These are phyloP conservation scores for Psittacula cyanocephala DNA, from an alignment of 2,113 vertebrate genomes.

Conservation along the genomic window DNA sequence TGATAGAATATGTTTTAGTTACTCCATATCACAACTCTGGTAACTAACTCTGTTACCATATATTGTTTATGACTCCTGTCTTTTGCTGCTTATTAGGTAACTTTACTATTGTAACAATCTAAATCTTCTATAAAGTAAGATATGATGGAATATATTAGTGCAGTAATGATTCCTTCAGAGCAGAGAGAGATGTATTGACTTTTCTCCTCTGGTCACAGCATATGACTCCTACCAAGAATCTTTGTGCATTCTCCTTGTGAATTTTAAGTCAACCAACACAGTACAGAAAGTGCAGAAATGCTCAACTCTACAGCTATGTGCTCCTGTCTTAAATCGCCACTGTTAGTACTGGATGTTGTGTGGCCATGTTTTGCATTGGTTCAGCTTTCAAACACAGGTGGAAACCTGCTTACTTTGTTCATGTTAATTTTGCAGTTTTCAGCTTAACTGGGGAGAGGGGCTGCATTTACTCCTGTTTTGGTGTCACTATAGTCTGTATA, in stretches of 20 bases:
- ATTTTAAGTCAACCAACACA: background rate
- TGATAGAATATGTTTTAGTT: background rate
- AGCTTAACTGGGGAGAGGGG: background rate
- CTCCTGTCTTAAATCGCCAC: background rate
- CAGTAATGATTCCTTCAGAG: background rate
- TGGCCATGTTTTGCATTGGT: background rate
- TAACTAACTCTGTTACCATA: background rate
- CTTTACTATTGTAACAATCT: background rate
- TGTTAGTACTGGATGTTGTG: background rate
- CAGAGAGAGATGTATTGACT: background rate
- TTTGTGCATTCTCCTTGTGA: background rate
- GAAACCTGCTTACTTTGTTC: background rate
- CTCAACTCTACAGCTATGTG: fast-evolving
- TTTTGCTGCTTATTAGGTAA: background rate
- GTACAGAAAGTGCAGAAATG: background rate
- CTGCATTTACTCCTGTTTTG: fast-evolving
- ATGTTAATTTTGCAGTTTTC: background rate
- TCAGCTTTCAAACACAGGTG: background rate
- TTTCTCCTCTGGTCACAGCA: background rate
- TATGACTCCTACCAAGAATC: background rate
- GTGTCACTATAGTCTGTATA: background rate
- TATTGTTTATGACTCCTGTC: background rate
- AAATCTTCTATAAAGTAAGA: background rate
- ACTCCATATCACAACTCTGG: fast-evolving
- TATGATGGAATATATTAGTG: background rate